These are phyloP conservation scores for Pachycephus smyrnensis DNA, from an alignment of 2,888 invertebrate species.

Conservation along the genomic window DNA sequence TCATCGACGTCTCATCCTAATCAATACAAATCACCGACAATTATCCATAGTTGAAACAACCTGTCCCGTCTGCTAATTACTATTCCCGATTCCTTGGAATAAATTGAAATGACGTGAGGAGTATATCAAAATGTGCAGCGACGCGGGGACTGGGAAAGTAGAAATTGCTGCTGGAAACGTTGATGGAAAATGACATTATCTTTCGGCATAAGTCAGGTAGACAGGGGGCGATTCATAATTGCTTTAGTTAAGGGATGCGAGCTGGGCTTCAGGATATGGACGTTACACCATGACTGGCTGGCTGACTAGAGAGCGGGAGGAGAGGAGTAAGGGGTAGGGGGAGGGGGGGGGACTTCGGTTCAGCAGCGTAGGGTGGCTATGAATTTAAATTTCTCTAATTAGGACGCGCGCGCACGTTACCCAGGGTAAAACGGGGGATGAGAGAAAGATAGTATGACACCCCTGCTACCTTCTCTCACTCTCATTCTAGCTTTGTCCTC, in stretches of 20 bases:
- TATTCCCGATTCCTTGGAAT: background rate
- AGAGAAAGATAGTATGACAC: constrained; percentile 24
- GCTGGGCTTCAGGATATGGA: background rate
- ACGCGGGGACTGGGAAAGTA: constrained; percentile 8
- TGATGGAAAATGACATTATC: constrained; percentile 53
- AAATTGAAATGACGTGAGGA: background rate
- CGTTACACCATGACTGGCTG: background rate
- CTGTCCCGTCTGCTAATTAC: background rate
- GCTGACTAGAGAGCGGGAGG: constrained; percentile 13
- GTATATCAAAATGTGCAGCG: constrained; percentile 4
- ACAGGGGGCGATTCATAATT: constrained; percentile 50
- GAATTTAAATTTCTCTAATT: constrained; percentile 67
- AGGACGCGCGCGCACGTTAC: constrained; percentile 52
- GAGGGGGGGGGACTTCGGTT: constrained; percentile 37
- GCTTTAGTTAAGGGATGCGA: constrained; percentile 56
- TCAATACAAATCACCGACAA: background rate
- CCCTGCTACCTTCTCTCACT: constrained; percentile 24
- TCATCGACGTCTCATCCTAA: constrained; percentile 2
- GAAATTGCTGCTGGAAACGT: constrained; percentile 28
- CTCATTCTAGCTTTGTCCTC: constrained; percentile 15
- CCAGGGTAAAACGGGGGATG: constrained; percentile 11
- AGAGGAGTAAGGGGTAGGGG: constrained; percentile 25
- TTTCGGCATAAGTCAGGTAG: constrained; percentile 46
- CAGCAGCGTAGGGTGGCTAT: constrained; percentile 59
- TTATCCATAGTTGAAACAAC: background rate